A percentile compares a stretch with the other conserved stretches of the same genome.
These are phyloP conservation scores for Eilema depressum DNA, from an alignment of 2,888 invertebrate genomes.

Conservation along the genomic window DNA sequence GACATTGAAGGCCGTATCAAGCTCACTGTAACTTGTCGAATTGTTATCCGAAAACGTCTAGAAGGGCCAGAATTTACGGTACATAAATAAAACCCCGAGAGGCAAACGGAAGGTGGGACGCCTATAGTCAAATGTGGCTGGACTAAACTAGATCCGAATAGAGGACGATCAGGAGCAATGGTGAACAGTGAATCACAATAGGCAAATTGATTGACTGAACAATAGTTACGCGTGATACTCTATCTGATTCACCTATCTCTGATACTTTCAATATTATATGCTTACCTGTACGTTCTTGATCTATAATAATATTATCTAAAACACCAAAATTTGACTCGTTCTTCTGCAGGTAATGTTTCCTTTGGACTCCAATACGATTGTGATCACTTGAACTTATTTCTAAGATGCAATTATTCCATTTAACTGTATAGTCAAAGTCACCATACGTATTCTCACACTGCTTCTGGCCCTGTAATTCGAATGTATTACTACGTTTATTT, in stretches of 20 bases:
- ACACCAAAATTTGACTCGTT: constrained; percentile 7
- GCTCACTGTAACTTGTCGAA: not conserved
- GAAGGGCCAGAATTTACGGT: not conserved
- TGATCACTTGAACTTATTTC: constrained; percentile 56
- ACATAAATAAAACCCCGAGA: not conserved
- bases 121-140: no score
- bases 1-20: not conserved
- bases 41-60: not conserved
- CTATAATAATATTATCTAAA: constrained; percentile 12
- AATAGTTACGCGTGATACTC: not conserved
- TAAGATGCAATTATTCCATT: constrained; percentile 60
- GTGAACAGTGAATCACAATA: no score
- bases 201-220: no score
- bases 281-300: constrained; percentile 2
- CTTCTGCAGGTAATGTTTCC: constrained; percentile 50
- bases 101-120: no score
- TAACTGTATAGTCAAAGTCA: constrained; percentile 51
- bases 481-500: not conserved
- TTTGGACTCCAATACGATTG: constrained; percentile 19
- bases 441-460: constrained; percentile 47
- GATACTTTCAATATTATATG: not conserved
- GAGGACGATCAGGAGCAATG: no score
- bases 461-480: constrained; percentile 8
- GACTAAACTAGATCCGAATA: no score
- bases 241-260: not conserved